Evolutionary conservation across 2,113 vertebrate genomes (phyloP).

Genomic region (Alosa alosa): DNA sequence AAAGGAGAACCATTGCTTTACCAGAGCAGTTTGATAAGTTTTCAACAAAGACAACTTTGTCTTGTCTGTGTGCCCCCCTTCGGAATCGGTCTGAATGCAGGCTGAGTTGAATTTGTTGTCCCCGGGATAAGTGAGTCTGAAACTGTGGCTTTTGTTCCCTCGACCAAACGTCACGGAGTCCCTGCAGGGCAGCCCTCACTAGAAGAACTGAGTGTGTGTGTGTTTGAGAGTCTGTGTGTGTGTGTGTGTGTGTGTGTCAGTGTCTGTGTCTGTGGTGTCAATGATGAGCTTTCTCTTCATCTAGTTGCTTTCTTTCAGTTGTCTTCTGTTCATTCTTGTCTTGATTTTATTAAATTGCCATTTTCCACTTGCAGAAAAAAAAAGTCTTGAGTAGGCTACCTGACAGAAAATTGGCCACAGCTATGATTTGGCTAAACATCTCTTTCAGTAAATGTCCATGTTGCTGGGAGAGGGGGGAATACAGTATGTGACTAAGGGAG

Average conservation of each 20-base stretch:
- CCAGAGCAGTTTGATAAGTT: constrained; percentile 51
- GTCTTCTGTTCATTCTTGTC: neutral
- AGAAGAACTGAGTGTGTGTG: neutral
- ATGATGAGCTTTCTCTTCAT: constrained; percentile 36
- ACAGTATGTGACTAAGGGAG: constrained; percentile 18
- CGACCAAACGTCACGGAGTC: neutral
- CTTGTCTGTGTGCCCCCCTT: constrained; percentile 7
- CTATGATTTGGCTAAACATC: constrained; percentile 40
- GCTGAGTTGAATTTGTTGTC: constrained; percentile 13
- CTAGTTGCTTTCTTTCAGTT: neutral
- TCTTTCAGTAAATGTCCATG: constrained; percentile 40
- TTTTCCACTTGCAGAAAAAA: constrained; percentile 4
- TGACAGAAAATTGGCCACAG: constrained; percentile 32
- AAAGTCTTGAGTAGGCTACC: constrained; percentile 21
- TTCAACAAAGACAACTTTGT: constrained; percentile 52
- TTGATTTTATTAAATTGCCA: constrained; percentile 9
- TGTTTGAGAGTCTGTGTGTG: neutral
- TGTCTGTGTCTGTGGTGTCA: constrained; percentile 13
- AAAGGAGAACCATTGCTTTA: constrained; percentile 42
- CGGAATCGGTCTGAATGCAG: constrained; percentile 3
- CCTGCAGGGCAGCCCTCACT: neutral
- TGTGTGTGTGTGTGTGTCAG: constrained; percentile 6
- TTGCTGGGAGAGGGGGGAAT: constrained; percentile 11
- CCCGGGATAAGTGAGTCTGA: neutral
- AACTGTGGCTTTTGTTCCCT: constrained; percentile 16